Percentiles rank a stretch among this genome's conserved stretches.
Evolutionary conservation across 2,888 invertebrate species (phyloP).

Genomic region (Apodemia duryi): DNA sequence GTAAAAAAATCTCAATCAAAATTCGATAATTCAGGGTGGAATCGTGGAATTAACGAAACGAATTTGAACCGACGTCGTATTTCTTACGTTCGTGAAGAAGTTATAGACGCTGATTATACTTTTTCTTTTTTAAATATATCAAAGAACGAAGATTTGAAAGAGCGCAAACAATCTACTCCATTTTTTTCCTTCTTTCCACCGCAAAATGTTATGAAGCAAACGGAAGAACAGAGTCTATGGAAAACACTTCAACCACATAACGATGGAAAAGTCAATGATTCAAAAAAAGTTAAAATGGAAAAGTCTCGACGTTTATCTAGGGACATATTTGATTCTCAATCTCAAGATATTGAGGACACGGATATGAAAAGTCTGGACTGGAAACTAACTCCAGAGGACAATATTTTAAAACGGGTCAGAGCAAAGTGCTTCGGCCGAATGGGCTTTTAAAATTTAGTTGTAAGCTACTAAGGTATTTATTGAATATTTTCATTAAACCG

Average conservation of each 20-base stretch:
- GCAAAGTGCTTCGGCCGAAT: conserved; percentile 60
- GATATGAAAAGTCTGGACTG: conserved; percentile 47
- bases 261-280: conserved; percentile 34
- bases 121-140: conserved; percentile 59
- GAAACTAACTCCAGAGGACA: conserved; percentile 58
- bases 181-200: conserved; percentile 65
- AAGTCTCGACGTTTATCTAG: conserved; percentile 50
- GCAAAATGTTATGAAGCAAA: conserved; percentile 44
- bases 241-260: conserved; percentile 44
- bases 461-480: conserved; percentile 30
- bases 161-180: conserved; percentile 50
- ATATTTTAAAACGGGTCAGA: conserved; percentile 54
- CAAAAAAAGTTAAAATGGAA: conserved; percentile 35
- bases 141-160: conserved; percentile 49
- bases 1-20: conserved; percentile 55
- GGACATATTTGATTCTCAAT: conserved; percentile 65
- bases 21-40: conserved; percentile 34
- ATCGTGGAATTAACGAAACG: conserved; percentile 36
- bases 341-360: conserved; percentile 51
- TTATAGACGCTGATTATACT: conserved; percentile 57
- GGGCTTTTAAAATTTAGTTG: conserved; percentile 45
- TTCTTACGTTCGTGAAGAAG: conserved; percentile 56
- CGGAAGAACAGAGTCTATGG: conserved; percentile 42
- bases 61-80: conserved; percentile 43
- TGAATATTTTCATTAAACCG: conserved; percentile 32